These are phyloP conservation scores for Chrysochloris asiatica DNA, from an alignment of 2,113 vertebrate genomes.

Conservation along the genomic window DNA sequence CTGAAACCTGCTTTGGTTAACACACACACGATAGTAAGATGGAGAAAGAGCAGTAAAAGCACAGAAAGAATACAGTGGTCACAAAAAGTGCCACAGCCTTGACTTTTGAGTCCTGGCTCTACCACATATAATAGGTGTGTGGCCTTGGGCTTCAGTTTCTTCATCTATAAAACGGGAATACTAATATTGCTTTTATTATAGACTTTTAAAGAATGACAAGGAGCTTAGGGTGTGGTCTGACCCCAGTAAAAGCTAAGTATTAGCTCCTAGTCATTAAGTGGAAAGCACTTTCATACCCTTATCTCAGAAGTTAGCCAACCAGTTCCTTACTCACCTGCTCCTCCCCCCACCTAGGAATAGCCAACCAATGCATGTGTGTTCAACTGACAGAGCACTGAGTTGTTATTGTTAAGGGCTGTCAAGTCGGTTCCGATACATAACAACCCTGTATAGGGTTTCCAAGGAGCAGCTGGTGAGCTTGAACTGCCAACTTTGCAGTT, in stretches of 20 bases:
- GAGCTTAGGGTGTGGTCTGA: not conserved
- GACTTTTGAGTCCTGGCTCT: not conserved
- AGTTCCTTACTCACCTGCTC: no score
- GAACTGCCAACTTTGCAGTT: no score
- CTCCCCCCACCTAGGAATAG: not conserved
- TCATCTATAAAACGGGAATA: conserved; percentile 8
- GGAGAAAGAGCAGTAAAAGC: not conserved
- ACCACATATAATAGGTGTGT: not conserved
- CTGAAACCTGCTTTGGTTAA: not conserved
- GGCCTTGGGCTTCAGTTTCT: conserved; percentile 6
- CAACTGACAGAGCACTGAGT: not conserved
- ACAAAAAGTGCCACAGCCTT: not conserved
- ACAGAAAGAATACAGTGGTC: not conserved
- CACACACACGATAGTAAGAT: not conserved
- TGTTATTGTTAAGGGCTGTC: no score
- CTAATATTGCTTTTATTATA: not conserved
- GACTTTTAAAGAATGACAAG: not conserved
- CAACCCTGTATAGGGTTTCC: no score
- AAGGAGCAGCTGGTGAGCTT: no score
- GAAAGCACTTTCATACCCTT: not conserved
- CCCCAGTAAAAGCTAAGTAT: not conserved
- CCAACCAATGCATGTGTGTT: not conserved
- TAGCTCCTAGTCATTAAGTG: not conserved
- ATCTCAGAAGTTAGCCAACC: no score
- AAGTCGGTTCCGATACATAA: no score